Base-by-base conservation (phyloP, 2,113 vertebrate genomes). In the Ciconia stormi region DNA sequence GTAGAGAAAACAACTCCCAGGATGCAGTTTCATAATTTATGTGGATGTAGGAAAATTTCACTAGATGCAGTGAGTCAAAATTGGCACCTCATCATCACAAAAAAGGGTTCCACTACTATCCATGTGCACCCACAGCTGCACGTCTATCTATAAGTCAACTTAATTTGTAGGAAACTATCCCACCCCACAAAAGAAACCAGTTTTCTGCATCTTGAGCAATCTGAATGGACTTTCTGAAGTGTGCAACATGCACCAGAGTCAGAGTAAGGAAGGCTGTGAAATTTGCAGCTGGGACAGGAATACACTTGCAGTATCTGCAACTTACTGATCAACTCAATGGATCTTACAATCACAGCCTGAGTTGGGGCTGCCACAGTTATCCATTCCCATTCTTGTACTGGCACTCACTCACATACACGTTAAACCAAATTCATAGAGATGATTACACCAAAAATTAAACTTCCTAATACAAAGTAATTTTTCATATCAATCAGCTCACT, bases 301-400 rank as follows among this genome's bases (percentile, higher is more conserved):
- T 30, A 34, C 25, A 70, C 9, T 3, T 49, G 22, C 36, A 91
- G 25, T 40, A 93, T 25, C 25, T 42, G 11, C 52, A 82, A n/a
- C 8, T 40, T 29, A 53, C 42, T 1, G 0, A n/a, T 29, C 10
- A 47, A 17, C 30, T 55, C 3, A 0, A 27, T 3, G 6, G 42
- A 62, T 46, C 59, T 70, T 44, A 81, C 11, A 69, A 17, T 19
- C 36, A 27, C 38, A 82, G 56, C 8, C n/a, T 29, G 44, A 82
- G 25, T 4, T 65, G 53, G 12, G 30, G 53, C 71, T 87, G 72
- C 55, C 8, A 1, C 42, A 81, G 21, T 62, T 77, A 44, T 13
- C 58, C 21, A 22, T 6, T 78, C n/a, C 55, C 49, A 25, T 26
- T 49, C 82, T 11, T 40, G 27, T 23, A 62, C 49, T 40, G 23